These are phyloP conservation scores for Trisateles emortualis DNA, from an alignment of 2,888 invertebrate genomes.

Conservation along the genomic window DNA sequence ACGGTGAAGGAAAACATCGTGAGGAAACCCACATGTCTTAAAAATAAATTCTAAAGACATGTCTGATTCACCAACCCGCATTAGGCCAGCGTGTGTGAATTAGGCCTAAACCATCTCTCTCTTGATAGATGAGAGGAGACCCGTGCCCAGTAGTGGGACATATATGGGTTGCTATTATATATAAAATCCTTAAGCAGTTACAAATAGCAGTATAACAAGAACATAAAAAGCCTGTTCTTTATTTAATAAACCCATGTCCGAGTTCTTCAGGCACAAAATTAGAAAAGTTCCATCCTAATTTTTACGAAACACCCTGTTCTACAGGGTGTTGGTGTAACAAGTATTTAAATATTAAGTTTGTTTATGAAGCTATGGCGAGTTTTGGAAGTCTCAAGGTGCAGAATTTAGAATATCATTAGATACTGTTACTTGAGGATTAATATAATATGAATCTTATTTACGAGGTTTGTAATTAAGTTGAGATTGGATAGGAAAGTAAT, in stretches of 20 bases:
- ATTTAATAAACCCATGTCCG: constrained; percentile 48
- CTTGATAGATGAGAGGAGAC: no score
- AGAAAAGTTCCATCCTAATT: constrained; percentile 64
- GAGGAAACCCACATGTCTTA: no score
- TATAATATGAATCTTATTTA: constrained; percentile 5
- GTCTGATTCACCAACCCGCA: no score
- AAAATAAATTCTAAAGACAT: no score
- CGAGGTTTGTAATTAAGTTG: neutral
- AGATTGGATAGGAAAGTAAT: no score
- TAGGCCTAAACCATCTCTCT: no score
- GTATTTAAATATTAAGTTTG: constrained; percentile 70
- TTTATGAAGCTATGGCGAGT: constrained; percentile 55
- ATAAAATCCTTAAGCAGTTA: constrained; percentile 17
- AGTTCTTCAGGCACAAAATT: constrained; percentile 57
- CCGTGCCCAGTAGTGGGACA: no score
- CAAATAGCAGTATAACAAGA: constrained; percentile 25
- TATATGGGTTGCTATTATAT: no score
- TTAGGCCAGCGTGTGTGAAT: no score
- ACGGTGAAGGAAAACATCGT: no score
- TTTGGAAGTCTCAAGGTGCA: constrained; percentile 41
- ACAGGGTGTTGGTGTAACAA: constrained; percentile 45
- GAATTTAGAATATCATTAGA: constrained; percentile 29
- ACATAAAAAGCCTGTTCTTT: constrained; percentile 40
- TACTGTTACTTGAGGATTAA: constrained; percentile 16
- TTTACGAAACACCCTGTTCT: constrained; percentile 40